Evolutionary conservation across 2,113 vertebrate genomes (phyloP).

Genomic region (Dipodomys merriami): DNA sequence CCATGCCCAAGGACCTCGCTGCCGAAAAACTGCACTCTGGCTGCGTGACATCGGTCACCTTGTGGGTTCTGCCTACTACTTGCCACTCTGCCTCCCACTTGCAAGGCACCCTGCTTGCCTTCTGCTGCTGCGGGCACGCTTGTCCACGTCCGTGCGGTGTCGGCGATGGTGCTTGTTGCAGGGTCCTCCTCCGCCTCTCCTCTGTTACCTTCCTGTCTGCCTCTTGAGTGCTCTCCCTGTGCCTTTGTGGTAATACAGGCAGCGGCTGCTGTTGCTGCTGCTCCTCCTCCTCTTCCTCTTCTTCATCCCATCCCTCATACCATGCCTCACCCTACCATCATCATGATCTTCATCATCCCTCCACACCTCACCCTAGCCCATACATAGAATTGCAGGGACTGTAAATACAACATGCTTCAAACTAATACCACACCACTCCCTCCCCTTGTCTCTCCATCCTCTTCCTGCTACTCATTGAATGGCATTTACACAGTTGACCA

Average conservation of each 20-base stretch:
- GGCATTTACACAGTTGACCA: not conserved
- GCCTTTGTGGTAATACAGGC: not conserved
- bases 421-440: too few species aligned
- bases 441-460: not conserved
- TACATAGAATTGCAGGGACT: not conserved
- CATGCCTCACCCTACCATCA: too few species aligned
- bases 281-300: too few species aligned
- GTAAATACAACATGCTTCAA: not conserved
- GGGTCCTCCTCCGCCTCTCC: not conserved
- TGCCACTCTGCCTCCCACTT: rapidly evolving
- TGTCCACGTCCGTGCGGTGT: not conserved
- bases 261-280: too few species aligned
- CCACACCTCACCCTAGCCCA: not conserved
- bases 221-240: not conserved
- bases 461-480: not conserved
- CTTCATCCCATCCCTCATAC: too few species aligned
- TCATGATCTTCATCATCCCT: too few species aligned
- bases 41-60: too few species aligned
- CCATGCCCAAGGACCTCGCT: not conserved
- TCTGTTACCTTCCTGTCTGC: not conserved
- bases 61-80: rapidly evolving
- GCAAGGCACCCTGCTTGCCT: not conserved
- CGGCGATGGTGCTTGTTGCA: not conserved
- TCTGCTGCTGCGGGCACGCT: not conserved
- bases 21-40: too few species aligned